A percentile compares a stretch with the other conserved stretches of the same genome.
These are phyloP conservation scores for Nanorana parkeri DNA, from an alignment of 2,113 vertebrate species.

Conservation along the genomic window DNA sequence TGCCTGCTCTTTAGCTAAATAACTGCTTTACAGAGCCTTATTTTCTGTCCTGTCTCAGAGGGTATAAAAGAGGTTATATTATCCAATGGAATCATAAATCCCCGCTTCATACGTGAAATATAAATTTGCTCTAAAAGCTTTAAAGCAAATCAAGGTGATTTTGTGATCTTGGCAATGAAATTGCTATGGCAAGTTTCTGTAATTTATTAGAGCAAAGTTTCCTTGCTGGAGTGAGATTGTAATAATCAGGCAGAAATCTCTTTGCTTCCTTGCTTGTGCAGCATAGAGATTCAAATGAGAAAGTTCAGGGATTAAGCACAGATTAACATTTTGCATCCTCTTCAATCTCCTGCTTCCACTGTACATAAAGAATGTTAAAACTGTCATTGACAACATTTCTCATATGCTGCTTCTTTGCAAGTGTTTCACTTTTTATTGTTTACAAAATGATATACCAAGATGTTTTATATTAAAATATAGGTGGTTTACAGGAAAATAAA, in stretches of 20 bases:
- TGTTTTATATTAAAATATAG: too few relatives aligned
- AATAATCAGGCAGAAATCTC: constrained; percentile 58
- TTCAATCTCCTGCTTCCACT: constrained; percentile 62
- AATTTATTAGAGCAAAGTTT: constrained; percentile 26
- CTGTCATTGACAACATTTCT: constrained; percentile 70
- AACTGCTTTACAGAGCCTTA: constrained; percentile 7
- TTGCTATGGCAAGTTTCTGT: not conserved
- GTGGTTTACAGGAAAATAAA: too few relatives aligned
- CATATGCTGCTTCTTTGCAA: constrained; percentile 63
- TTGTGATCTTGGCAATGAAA: constrained; percentile 37
- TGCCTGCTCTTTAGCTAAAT: not conserved
- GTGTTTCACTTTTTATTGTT: constrained; percentile 58
- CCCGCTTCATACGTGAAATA: constrained; percentile 7
- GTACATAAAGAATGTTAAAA: constrained; percentile 62
- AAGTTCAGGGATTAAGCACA: constrained; percentile 62
- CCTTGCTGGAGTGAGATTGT: constrained; percentile 35
- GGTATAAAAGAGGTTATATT: constrained; percentile 13
- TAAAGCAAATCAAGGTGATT: constrained; percentile 47
- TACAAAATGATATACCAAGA: too few relatives aligned
- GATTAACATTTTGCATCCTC: constrained; percentile 60
- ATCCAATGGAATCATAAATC: not conserved
- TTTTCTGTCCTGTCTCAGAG: not conserved
- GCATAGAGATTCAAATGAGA: constrained; percentile 60
- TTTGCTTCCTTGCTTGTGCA: constrained; percentile 46
- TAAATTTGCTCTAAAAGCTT: constrained; percentile 30